Base-by-base conservation (phyloP, 1,140 invertebrate species). In the Diachasma alloeum region DNA sequence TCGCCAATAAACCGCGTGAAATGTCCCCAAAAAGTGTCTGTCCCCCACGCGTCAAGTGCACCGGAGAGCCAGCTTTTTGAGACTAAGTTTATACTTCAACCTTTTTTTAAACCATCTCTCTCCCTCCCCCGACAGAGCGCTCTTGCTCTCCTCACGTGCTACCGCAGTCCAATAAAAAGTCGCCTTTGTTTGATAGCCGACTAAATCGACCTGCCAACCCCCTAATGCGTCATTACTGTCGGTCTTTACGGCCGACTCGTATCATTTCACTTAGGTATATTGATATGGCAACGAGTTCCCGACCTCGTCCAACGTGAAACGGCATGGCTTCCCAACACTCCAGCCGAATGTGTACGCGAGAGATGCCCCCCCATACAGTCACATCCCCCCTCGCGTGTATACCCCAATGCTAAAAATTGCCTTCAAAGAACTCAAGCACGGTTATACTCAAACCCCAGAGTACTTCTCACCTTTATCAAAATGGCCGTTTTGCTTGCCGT, bases 201-300 rank as follows among this genome's bases (percentile, higher is more conserved):
- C 86, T 90, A 89, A 89, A 89, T 90, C 89, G 87, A 84, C 81
- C 85, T 86, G 86, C 86, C 87, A 86, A 88, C 87, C 87, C 88
- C 87, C 89, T 90, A 90, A 90, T 90, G 89, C 88, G 88, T 90
- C 89, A 90, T 90, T 90, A 90, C 89, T 89, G 89, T 90, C 88
- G 87, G 84, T 83, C 86, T 90, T 89, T 90, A 90, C 87, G 87
- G 83, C 83, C 79, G 83, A 82, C 89, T 90, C 89, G 88, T 90
- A 89, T 89, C 89, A 89, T 90, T 90, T 90, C 89, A 90, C 89
- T 90, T 90, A 90, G 88, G 88, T 90, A 90, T 90, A 90, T 90
- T 90, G 89, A 90, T 90, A 90, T 89, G 88, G 88, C 89, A 88
- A 89, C 88, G 88, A 89, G 89, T 85, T 89, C 87, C 85, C 81